Evolutionary conservation across 2,113 vertebrate genomes (phyloP).

Genomic region (Podarcis muralis): DNA sequence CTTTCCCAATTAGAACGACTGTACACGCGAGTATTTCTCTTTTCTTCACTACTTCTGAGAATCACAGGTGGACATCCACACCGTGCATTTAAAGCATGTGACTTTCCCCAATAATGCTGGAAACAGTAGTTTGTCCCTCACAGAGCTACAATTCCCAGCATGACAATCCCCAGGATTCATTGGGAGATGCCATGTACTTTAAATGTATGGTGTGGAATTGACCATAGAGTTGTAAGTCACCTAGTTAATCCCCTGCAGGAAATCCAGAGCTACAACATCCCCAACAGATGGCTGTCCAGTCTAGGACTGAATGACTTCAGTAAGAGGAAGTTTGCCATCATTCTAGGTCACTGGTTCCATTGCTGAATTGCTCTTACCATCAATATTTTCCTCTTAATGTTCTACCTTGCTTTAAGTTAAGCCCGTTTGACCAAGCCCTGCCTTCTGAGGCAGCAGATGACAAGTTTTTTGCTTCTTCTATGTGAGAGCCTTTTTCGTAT

Average conservation of each 20-base stretch:
- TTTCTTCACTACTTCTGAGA: neutral
- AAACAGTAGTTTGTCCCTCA: too few species aligned
- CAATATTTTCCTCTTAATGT: neutral
- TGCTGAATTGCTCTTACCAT: neutral
- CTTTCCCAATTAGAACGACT: neutral
- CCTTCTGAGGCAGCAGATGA: neutral
- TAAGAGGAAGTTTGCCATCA: neutral
- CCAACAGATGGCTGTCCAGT: neutral
- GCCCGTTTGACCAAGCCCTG: neutral
- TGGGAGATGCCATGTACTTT: too few species aligned
- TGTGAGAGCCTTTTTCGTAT: too few species aligned
- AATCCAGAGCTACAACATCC: neutral
- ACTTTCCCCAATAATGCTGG: too few species aligned
- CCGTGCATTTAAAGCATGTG: too few species aligned
- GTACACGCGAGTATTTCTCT: neutral
- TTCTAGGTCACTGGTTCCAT: neutral
- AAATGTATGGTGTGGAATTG: too few species aligned
- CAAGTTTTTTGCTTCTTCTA: too few species aligned
- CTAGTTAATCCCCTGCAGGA: neutral
- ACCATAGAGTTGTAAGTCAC: neutral
- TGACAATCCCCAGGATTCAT: too few species aligned
- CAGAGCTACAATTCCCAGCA: too few species aligned
- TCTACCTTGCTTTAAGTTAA: neutral
- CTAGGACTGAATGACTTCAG: neutral
- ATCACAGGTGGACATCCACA: too few species aligned